phyloP scores from a whole-genome alignment of 37 sponge, comb jelly and placozoan genomes.

The Chondrilla cf. caribensis region DNA sequence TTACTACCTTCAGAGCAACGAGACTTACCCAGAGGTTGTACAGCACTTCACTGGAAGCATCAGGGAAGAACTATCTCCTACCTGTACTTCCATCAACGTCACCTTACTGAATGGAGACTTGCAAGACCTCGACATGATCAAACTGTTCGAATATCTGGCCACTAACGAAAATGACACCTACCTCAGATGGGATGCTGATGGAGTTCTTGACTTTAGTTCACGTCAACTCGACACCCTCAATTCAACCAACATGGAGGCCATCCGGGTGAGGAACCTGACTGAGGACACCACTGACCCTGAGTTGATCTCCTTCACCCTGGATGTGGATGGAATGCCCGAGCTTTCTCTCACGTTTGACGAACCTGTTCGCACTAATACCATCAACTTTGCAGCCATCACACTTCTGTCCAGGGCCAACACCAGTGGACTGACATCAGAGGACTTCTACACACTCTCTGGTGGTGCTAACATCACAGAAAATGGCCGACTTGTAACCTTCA shows the following conservation, averaged over 20 bases:
- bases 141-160: slow-evolving; percentile 53
- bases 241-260: slow-evolving; percentile 30
- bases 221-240: slow-evolving; percentile 50
- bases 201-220: slow-evolving; percentile 51
- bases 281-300: slow-evolving; percentile 74
- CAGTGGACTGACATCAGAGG: not conserved
- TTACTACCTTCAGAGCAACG: slow-evolving; percentile 59
- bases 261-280: slow-evolving; percentile 50
- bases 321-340: slow-evolving; percentile 47
- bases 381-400: slow-evolving; percentile 54
- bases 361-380: slow-evolving; percentile 47
- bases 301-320: slow-evolving; percentile 49
- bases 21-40: slow-evolving; percentile 28
- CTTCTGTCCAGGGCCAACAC: slow-evolving; percentile 46
- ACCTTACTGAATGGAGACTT: slow-evolving; percentile 35
- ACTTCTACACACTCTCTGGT: slow-evolving; percentile 54
- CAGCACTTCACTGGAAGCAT: slow-evolving; percentile 26
- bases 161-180: slow-evolving; percentile 45
- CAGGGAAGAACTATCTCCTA: slow-evolving; percentile 19
- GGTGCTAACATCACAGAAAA: slow-evolving; percentile 52
- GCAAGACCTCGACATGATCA: slow-evolving; percentile 69
- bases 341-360: slow-evolving; percentile 77
- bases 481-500: slow-evolving; percentile 36
- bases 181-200: slow-evolving; percentile 48
- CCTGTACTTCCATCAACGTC: slow-evolving; percentile 54